Conservation (phyloP, 1,140 invertebrate genomes). For the Aphelenchoides fujianensis region DNA sequence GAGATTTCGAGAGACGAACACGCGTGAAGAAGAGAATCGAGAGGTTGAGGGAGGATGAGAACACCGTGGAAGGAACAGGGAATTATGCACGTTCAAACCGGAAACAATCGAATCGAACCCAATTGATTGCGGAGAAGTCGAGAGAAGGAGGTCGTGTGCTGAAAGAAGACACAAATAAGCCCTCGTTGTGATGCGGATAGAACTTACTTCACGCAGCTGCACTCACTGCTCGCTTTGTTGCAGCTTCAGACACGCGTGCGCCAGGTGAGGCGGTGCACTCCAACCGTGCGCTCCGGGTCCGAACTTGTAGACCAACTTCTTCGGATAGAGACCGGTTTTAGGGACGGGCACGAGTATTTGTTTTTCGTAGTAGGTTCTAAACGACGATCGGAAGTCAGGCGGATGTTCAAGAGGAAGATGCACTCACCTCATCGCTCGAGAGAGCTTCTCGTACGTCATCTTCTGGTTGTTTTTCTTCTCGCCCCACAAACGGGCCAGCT, state of each 20-base stretch:
- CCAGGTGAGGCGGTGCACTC: slow-evolving; percentile 29
- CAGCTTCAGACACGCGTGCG: slow-evolving; percentile 15
- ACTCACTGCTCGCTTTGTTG: slow-evolving; percentile 17
- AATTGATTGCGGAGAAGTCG: no score
- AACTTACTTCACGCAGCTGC: no score
- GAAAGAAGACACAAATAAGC: no score
- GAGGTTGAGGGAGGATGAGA: no score
- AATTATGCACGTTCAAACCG: no score
- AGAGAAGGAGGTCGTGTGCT: no score
- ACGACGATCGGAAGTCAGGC: slow-evolving; percentile 26
- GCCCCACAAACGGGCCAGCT: slow-evolving; percentile 85
- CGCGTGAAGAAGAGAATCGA: no score
- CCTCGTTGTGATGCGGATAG: no score
- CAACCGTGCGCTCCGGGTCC: slow-evolving; percentile 62
- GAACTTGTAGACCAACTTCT: slow-evolving; percentile 67
- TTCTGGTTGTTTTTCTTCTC: slow-evolving; percentile 77
- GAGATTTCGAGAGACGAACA: no score
- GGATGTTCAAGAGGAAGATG: background rate
- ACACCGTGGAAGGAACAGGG: no score
- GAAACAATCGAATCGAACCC: no score
- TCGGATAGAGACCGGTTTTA: slow-evolving; percentile 66
- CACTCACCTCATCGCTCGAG: slow-evolving; percentile 79
- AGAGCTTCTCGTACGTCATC: slow-evolving; percentile 91
- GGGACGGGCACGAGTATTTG: slow-evolving; percentile 65
- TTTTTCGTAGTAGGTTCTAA: slow-evolving; percentile 66